These are phyloP conservation scores for Sisor rabdophorus DNA, from an alignment of 2,113 vertebrate species.

Conservation along the genomic window DNA sequence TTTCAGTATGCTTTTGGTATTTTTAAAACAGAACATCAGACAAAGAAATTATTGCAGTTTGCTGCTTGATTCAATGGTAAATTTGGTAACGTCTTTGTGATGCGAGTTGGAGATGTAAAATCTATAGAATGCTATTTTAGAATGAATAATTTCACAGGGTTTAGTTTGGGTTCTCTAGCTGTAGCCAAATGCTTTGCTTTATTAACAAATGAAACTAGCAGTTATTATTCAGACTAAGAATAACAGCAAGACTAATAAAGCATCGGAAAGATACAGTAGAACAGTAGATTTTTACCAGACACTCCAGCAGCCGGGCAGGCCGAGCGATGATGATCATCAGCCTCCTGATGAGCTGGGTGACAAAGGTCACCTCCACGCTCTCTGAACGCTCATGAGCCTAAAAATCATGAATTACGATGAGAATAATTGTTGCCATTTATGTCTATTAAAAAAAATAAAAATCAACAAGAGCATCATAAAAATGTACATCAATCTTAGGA, in stretches of 20 bases:
- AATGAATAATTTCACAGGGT: background rate
- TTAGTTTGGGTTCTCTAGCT: background rate
- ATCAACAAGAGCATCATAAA: too few species aligned
- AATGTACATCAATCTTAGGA: background rate
- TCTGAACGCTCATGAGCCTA: conserved; percentile 94
- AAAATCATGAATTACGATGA: background rate
- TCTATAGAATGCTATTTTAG: too few species aligned
- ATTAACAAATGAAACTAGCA: conserved; percentile 13
- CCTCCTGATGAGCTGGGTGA: conserved; percentile 88
- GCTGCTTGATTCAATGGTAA: too few species aligned
- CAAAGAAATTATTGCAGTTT: too few species aligned
- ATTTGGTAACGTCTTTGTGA: too few species aligned
- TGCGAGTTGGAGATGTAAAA: background rate
- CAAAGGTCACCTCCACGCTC: conserved; percentile 90
- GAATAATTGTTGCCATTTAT: background rate
- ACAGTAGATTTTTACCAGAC: conserved; percentile 84
- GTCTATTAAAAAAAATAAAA: background rate
- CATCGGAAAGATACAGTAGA: conserved; percentile 13
- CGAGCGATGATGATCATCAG: conserved; percentile 95
- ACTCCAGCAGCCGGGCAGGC: conserved; percentile 90
- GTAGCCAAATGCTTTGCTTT: conserved; percentile 6
- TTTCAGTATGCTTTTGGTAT: too few species aligned
- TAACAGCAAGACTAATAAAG: conserved; percentile 3
- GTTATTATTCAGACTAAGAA: background rate
- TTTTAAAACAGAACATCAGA: too few species aligned